Percentiles rank a stretch among this genome's conserved stretches.
phyloP scores from a whole-genome alignment of 2,797 vertebrate species.

The Mus caroli region DNA sequence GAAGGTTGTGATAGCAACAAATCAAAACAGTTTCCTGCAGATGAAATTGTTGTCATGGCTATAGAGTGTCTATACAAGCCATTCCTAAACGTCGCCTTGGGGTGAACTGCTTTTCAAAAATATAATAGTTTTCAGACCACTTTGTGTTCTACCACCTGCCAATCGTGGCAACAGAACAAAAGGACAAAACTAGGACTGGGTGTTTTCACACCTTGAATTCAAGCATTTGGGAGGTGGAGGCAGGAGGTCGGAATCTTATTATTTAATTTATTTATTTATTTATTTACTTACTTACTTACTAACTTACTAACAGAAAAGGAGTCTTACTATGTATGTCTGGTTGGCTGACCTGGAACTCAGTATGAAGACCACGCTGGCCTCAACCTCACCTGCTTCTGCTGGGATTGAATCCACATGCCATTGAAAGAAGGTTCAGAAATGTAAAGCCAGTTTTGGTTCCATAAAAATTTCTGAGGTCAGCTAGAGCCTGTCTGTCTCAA shows the following conservation, averaged over 20 bases:
- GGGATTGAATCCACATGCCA: background rate
- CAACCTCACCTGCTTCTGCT: background rate
- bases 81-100: background rate
- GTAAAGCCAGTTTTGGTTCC: background rate
- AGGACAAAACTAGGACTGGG: background rate
- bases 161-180: conserved; percentile 1
- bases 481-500: background rate
- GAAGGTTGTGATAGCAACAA: background rate
- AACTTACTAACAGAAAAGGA: background rate
- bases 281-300: background rate
- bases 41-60: background rate
- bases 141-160: background rate
- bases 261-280: background rate
- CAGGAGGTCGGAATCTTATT: background rate
- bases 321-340: background rate
- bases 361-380: background rate
- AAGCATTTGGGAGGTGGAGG: background rate
- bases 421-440: background rate
- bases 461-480: background rate
- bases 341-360: background rate
- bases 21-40: background rate
- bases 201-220: background rate
- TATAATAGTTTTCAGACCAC: background rate
- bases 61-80: background rate
- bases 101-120: background rate